phyloP scores from a whole-genome alignment of 1,140 invertebrate genomes.

The Euwallacea fornicatus region DNA sequence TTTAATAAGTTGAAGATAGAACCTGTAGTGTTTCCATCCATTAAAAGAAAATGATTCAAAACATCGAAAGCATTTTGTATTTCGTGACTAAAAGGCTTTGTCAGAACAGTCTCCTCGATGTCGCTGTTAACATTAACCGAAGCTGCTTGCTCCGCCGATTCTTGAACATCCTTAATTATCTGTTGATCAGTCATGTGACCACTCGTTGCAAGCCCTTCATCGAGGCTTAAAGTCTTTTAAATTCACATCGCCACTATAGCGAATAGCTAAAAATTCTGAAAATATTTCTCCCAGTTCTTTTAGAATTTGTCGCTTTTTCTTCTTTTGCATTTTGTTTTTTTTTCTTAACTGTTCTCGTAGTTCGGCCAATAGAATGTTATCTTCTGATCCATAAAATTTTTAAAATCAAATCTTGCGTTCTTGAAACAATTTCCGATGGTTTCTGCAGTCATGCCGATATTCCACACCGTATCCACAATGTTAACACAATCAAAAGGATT shows the following conservation, averaged over 20 bases:
- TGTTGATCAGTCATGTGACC: background rate
- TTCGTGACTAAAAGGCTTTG: background rate
- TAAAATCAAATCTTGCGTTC: conserved; percentile 20
- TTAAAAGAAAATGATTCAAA: background rate
- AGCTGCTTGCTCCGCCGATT: background rate
- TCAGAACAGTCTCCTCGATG: background rate
- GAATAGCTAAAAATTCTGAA: background rate
- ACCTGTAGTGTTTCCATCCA: conserved; percentile 8
- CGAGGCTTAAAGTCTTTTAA: background rate
- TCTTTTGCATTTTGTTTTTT: background rate
- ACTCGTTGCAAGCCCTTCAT: background rate
- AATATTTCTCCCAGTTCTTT: background rate
- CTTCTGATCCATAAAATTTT: conserved; percentile 12
- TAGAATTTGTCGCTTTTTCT: background rate
- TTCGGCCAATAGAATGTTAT: conserved; percentile 6
- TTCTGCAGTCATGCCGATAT: conserved; percentile 13
- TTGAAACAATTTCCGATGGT: conserved; percentile 30
- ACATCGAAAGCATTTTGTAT: conserved; percentile 8
- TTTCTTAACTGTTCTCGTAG: conserved; percentile 9
- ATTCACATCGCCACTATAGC: background rate
- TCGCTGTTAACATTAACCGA: background rate
- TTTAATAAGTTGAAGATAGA: conserved; percentile 3
- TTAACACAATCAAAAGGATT: background rate
- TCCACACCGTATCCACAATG: conserved; percentile 21
- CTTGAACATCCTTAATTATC: background rate